Evolutionary conservation across 1,140 invertebrate genomes (phyloP).

Genomic region (Drosophila lacertosa): DNA sequence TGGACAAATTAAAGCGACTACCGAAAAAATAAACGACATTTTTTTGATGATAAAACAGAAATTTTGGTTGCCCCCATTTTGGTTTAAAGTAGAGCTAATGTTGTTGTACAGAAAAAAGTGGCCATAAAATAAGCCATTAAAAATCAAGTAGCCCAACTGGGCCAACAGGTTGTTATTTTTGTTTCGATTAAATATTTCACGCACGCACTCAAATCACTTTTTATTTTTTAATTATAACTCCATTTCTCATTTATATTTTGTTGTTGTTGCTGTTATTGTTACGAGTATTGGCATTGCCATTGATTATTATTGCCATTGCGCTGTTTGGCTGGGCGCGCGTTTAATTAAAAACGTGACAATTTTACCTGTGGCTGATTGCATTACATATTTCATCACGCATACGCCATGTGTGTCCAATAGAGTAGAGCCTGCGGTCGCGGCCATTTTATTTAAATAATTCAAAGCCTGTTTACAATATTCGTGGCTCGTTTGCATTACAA

Average conservation of each 20-base stretch:
- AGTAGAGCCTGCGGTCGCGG: conserved; percentile 21
- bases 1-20: not conserved
- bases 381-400: conserved; percentile 65
- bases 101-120: too few relatives aligned
- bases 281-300: conserved; percentile 41
- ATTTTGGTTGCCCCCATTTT: too few relatives aligned
- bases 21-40: too few relatives aligned
- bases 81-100: too few relatives aligned
- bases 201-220: conserved; percentile 67
- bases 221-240: conserved; percentile 70
- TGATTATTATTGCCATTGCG: conserved; percentile 59
- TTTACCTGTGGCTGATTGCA: conserved; percentile 68
- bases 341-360: conserved; percentile 82
- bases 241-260: conserved; percentile 29
- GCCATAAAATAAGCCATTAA: conserved; percentile 15
- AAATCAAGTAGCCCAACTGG: conserved; percentile 7
- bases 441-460: conserved; percentile 53
- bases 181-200: conserved; percentile 52
- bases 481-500: conserved; percentile 65
- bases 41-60: not conserved
- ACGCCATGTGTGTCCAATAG: conserved; percentile 58
- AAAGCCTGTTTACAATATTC: conserved; percentile 61
- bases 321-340: conserved; percentile 38
- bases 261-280: conserved; percentile 26
- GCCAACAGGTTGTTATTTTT: conserved; percentile 60